Conservation (phyloP, 2,797 vertebrate genomes). For the Leucoraja ocellata region DNA sequence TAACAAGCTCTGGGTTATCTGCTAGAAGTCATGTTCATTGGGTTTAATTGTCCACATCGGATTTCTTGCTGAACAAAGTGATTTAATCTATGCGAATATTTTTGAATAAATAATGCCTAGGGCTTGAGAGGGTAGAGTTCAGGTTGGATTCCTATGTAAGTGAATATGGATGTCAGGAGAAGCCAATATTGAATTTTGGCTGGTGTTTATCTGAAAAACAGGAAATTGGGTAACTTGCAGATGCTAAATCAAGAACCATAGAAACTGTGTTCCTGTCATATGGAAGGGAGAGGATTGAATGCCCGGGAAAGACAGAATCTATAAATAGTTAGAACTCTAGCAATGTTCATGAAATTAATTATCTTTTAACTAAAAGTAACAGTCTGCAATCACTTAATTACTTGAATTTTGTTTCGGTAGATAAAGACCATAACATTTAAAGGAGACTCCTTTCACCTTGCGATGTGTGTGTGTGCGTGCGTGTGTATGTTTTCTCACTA, state of each 20-base stretch:
- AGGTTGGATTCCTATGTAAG: background rate
- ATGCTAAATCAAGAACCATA: background rate
- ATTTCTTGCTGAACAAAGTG: background rate
- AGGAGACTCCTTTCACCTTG: background rate
- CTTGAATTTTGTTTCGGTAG: background rate
- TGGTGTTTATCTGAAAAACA: background rate
- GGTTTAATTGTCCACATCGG: background rate
- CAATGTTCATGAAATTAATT: background rate
- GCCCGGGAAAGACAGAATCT: background rate
- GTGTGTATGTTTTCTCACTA: background rate
- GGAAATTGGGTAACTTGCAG: background rate
- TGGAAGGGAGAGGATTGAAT: background rate
- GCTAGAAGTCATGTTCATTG: background rate
- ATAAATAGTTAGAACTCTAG: background rate
- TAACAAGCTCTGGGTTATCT: background rate
- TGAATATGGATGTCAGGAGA: background rate
- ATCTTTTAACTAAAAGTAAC: background rate
- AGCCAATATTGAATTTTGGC: background rate
- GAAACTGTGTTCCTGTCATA: background rate
- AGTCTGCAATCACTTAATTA: background rate
- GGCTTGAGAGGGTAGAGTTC: background rate
- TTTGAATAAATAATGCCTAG: background rate
- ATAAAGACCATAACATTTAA: background rate
- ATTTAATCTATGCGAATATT: background rate
- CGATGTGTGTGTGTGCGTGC: background rate